Conservation (phyloP, 2,888 invertebrate genomes). For the Rhyacophila evoluta region DNA sequence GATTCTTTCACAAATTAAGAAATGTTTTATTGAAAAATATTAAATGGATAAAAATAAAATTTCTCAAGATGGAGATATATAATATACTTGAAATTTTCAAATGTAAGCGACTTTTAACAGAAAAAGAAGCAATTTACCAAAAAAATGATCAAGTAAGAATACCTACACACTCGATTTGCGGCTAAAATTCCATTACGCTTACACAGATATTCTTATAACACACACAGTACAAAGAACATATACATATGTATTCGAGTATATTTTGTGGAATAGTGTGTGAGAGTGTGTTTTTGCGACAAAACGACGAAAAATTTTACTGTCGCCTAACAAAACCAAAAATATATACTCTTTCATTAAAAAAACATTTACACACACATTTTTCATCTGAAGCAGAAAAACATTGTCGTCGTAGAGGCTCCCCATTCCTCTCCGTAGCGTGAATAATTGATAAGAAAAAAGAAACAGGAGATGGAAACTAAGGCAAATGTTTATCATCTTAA, state of each 20-base stretch:
- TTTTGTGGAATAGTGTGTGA: no score
- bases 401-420: background rate
- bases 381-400: conserved; percentile 2
- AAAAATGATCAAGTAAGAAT: no score
- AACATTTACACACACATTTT: conserved; percentile 28
- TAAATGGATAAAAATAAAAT: no score
- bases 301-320: background rate
- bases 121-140: background rate
- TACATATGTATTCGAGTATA: no score
- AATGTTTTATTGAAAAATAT: no score
- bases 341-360: conserved; percentile 36
- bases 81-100: background rate
- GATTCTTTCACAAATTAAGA: no score
- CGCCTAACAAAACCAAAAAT: conserved; percentile 16
- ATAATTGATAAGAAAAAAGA: conserved; percentile 33
- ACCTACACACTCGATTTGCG: no score
- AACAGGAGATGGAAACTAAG: background rate
- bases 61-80: no score
- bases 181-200: no score
- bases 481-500: conserved; percentile 26
- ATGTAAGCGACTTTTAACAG: background rate
- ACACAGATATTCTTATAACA: background rate
- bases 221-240: background rate
- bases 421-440: background rate
- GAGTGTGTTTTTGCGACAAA: background rate